A percentile compares a stretch with the other conserved stretches of the same genome.
Conservation (phyloP, 1,140 invertebrate genomes). For the Ctenoplectra terminalis region DNA sequence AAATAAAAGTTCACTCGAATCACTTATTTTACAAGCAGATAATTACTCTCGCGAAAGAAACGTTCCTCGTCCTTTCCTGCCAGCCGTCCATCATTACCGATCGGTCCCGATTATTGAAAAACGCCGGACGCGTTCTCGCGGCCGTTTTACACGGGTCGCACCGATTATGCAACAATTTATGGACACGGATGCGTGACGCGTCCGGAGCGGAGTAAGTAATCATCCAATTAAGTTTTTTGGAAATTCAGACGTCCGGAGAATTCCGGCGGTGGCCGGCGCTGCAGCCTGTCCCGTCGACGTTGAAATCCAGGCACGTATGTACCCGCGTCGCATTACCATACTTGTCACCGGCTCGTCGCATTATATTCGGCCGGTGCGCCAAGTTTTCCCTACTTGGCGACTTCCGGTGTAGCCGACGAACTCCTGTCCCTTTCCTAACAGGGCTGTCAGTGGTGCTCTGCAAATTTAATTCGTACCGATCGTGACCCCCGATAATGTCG, state of each 20-base stretch:
- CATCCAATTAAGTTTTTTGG: constrained; percentile 42
- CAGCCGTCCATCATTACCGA: background rate
- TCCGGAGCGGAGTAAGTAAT: constrained; percentile 26
- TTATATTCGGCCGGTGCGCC: constrained; percentile 67
- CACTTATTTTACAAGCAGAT: background rate
- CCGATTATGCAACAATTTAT: constrained; percentile 36
- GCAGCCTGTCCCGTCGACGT: constrained; percentile 17
- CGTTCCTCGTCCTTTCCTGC: background rate
- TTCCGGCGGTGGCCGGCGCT: background rate
- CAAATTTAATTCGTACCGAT: constrained; percentile 67
- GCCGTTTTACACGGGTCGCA: background rate
- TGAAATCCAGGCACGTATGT: constrained; percentile 63
- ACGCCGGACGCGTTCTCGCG: background rate
- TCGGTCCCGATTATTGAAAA: constrained; percentile 13
- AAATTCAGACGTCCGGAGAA: constrained; percentile 12
- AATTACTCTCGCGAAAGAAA: background rate
- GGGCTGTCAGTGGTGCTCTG: constrained; percentile 48
- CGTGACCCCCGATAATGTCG: constrained; percentile 57
- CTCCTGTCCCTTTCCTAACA: constrained; percentile 34
- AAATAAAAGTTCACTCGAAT: no score
- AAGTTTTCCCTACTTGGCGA: constrained; percentile 74
- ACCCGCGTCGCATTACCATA: constrained; percentile 63
- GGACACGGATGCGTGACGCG: background rate
- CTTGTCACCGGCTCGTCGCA: constrained; percentile 59
- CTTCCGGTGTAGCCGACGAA: constrained; percentile 69